A percentile compares a stretch with the other conserved stretches of the same genome.
phyloP scores from a whole-genome alignment of 2,888 invertebrate species.

The Chrysolina oricalcia region DNA sequence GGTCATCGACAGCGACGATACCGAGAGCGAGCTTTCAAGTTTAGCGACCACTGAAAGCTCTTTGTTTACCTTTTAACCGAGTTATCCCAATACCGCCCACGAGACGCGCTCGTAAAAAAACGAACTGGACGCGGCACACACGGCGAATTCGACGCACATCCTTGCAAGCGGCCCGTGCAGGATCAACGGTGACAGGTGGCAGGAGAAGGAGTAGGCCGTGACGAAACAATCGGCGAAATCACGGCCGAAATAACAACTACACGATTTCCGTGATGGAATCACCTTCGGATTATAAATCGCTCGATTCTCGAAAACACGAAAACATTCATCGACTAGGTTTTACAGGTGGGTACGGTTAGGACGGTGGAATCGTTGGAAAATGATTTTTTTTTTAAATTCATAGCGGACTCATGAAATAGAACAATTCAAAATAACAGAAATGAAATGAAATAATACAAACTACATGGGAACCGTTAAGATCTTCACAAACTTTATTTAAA shows the following conservation, averaged over 20 bases:
- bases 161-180: background rate
- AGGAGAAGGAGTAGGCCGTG: conserved; percentile 20
- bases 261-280: conserved; percentile 10
- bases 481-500: too few relatives aligned
- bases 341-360: too few relatives aligned
- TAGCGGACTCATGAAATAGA: too few relatives aligned
- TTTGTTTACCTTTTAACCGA: conserved; percentile 18
- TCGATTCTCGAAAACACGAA: background rate
- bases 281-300: background rate
- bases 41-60: conserved; percentile 21
- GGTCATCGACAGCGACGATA: background rate
- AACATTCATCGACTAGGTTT: background rate
- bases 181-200: conserved; percentile 15
- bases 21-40: conserved; percentile 12
- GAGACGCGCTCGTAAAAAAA: conserved; percentile 5
- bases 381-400: too few relatives aligned
- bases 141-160: conserved; percentile 16
- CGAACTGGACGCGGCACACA: conserved; percentile 6
- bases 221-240: conserved; percentile 11
- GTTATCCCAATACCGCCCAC: background rate
- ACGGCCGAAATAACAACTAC: conserved; percentile 12
- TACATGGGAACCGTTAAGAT: too few relatives aligned
- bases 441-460: too few relatives aligned
- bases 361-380: too few relatives aligned
- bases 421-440: too few relatives aligned